phyloP scores from a whole-genome alignment of 2,797 vertebrate genomes.

The Distichodus sexfasciatus region DNA sequence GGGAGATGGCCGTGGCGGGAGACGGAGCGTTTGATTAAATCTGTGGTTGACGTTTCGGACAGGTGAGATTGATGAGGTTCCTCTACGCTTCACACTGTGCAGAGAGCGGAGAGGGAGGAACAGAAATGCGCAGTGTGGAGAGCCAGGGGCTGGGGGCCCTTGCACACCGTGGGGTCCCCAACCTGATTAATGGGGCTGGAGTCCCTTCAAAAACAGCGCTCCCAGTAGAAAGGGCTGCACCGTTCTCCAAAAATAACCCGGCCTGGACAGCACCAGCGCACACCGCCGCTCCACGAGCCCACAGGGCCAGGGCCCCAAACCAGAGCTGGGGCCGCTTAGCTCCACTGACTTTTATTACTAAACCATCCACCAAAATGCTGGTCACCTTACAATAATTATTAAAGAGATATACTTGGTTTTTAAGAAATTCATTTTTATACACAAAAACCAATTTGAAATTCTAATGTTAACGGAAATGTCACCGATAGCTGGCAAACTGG shows the following conservation, averaged over 20 bases:
- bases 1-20: conserved; percentile 59
- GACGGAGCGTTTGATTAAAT: conserved; percentile 85
- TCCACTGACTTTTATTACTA: conserved; percentile 39
- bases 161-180: conserved; percentile 76
- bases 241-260: conserved; percentile 82
- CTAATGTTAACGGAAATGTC: conserved; percentile 22
- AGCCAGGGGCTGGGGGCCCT: conserved; percentile 78
- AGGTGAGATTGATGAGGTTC: conserved; percentile 98
- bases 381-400: conserved; percentile 24
- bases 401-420: conserved; percentile 32
- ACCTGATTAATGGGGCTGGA: conserved; percentile 95
- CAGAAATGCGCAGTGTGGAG: conserved; percentile 82
- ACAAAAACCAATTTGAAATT: too few relatives aligned
- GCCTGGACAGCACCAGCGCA: conserved; percentile 48
- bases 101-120: conserved; percentile 78
- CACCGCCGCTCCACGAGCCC: conserved; percentile 48
- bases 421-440: not conserved
- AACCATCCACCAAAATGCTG: conserved; percentile 29
- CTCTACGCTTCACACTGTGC: conserved; percentile 89
- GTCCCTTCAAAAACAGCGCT: conserved; percentile 84
- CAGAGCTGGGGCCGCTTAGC: conserved; percentile 58
- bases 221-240: conserved; percentile 72
- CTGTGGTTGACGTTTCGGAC: conserved; percentile 86
- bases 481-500: conserved; percentile 19
- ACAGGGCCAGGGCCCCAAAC: conserved; percentile 46